A percentile compares a stretch with the other conserved stretches of the same genome.
These are phyloP conservation scores for Micrasema minimum DNA, from an alignment of 1,140 invertebrate species.

Conservation along the genomic window DNA sequence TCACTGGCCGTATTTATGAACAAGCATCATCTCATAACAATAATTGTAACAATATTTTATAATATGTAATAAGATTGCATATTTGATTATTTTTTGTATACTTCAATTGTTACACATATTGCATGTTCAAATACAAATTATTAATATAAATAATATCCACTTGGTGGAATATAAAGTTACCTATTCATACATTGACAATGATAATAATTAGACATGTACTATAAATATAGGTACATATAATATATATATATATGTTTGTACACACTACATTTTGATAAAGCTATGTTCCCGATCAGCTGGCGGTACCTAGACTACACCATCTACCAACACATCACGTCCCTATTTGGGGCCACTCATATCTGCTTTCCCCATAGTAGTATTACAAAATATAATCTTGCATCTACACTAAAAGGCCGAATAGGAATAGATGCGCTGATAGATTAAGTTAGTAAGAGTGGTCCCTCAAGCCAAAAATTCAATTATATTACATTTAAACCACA, in stretches of 20 bases:
- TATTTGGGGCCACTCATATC: constrained; percentile 27
- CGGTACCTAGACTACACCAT: constrained; percentile 53
- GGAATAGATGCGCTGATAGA: constrained; percentile 53
- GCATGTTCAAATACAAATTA: constrained; percentile 38
- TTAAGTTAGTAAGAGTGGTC: constrained; percentile 54
- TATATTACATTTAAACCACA: constrained; percentile 47
- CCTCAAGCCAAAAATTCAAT: constrained; percentile 53
- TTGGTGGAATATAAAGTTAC: constrained; percentile 32
- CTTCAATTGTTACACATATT: constrained; percentile 30
- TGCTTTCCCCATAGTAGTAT: constrained; percentile 6
- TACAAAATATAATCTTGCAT: constrained; percentile 37
- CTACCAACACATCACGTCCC: constrained; percentile 52
- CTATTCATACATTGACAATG: constrained; percentile 35
- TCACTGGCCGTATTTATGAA: constrained; percentile 13
- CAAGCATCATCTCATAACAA: constrained; percentile 33
- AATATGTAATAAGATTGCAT: constrained; percentile 26
- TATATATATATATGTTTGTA: constrained; percentile 51
- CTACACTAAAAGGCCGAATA: constrained; percentile 41
- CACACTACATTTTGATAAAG: constrained; percentile 65
- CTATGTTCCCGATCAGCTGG: constrained; percentile 64
- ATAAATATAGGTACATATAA: constrained; percentile 38
- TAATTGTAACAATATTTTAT: constrained; percentile 27
- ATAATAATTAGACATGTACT: constrained; percentile 42
- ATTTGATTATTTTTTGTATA: constrained; percentile 38
- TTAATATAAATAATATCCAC: constrained; percentile 35